Base-by-base conservation (phyloP, 2,113 vertebrate genomes). In the Azemiops feae region DNA sequence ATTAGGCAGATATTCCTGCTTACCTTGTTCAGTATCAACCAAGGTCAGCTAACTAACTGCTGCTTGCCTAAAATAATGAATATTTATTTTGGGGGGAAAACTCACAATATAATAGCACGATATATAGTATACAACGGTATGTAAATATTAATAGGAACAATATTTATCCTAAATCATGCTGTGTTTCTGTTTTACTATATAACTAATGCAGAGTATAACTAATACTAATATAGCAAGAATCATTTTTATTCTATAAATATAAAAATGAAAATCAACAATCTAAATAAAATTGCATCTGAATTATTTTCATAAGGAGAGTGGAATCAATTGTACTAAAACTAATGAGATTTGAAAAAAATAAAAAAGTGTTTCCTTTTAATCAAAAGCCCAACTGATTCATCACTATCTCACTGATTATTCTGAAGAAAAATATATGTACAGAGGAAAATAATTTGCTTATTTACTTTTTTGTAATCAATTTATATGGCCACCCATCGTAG, bases 81-180 rank as follows among this genome's bases (percentile, higher is more conserved):
- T 87, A 54, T 27, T 93, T 47, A 6, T n/a, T 91, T 92, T 89
- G 7, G 95, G 0, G n/a, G 2, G 5, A 93, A 95, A 95, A 81
- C 27, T 87, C 94, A 60, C 93, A 93, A 92, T 93, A 90, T 91
- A 90, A 87, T 93, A 85, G 89, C n/a, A 39, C 52, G 91, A 60
- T 47, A 94, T 81, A 93, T 93, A 60, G 92, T 0, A 3, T 86
- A 60, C 89, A 93, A 92, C 81, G 93, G 45, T 90, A 91, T 90
- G 87, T 92, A 97, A 96, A 92, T 96, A 95, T 91, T 94, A 94
- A 91, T 91, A 94, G 69, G 64, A 93, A 93, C 27, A 89, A 91
- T 0, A 0, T 92, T 85, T 90, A 92, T 89, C 18, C 88, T 30
- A 11, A 94, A 93, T 92, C 52, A 54, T 74, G 89, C 90, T 93